Percentiles rank a stretch among this genome's conserved stretches.
Conservation (phyloP, 2,888 invertebrate genomes). For the Busseola fusca region DNA sequence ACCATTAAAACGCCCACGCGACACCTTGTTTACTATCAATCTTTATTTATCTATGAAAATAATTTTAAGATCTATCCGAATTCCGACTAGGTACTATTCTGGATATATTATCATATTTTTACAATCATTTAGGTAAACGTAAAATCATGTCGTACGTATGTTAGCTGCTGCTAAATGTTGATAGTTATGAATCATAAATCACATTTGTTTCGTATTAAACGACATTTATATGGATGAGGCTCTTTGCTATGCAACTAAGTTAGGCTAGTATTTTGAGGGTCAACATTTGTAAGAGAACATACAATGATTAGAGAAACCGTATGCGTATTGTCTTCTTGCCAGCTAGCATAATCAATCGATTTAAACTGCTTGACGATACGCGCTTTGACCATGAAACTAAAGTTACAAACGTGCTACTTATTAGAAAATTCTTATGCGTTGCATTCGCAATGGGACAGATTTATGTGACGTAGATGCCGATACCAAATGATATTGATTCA, state of each 20-base stretch:
- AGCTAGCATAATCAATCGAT: conserved; percentile 30
- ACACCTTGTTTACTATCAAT: conserved; percentile 62
- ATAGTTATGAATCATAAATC: conserved; percentile 41
- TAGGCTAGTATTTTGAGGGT: conserved; percentile 11
- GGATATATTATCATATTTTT: conserved; percentile 56
- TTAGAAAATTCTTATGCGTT: conserved; percentile 48
- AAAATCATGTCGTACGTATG: conserved; percentile 26
- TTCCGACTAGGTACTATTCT: conserved; percentile 26
- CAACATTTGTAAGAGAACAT: conserved; percentile 16
- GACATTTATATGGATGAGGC: conserved; percentile 20
- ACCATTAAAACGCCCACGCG: conserved; percentile 61
- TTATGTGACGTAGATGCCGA: conserved; percentile 58
- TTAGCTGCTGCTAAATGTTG: conserved; percentile 36
- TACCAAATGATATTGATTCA: conserved; percentile 68
- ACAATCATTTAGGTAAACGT: conserved; percentile 36
- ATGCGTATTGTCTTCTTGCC: conserved; percentile 20
- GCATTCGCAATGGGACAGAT: conserved; percentile 52
- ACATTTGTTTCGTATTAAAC: conserved; percentile 20
- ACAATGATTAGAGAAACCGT: conserved; percentile 25
- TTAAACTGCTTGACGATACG: conserved; percentile 24
- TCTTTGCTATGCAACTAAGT: conserved; percentile 26
- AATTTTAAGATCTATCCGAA: conserved; percentile 42
- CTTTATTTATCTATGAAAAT: conserved; percentile 58
- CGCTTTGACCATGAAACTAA: conserved; percentile 30
- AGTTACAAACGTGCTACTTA: conserved; percentile 36